Conservation (phyloP, 2,113 vertebrate species). For the Mugil cephalus region DNA sequence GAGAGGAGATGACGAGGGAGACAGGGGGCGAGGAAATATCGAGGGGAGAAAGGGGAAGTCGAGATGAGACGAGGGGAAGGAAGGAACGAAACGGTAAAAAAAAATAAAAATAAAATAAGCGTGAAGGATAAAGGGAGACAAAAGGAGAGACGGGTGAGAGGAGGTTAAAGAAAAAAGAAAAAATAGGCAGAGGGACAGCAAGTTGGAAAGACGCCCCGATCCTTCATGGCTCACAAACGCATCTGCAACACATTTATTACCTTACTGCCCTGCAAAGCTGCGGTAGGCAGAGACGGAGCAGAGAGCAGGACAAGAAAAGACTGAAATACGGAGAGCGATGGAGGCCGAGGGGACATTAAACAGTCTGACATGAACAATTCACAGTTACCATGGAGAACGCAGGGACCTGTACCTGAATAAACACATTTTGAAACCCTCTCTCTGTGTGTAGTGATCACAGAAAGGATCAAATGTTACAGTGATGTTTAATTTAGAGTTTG, state of each 20-base stretch:
- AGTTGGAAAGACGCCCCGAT: slow-evolving; percentile 61
- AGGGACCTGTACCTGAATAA: slow-evolving; percentile 4
- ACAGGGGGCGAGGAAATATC: slow-evolving; percentile 17
- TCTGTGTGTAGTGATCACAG: not conserved
- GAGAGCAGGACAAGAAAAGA: not conserved
- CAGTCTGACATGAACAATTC: slow-evolving; percentile 47
- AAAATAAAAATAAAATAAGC: not conserved
- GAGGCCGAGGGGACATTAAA: slow-evolving; percentile 47
- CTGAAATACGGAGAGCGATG: slow-evolving; percentile 34
- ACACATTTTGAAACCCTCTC: slow-evolving; percentile 31
- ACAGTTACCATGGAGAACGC: slow-evolving; percentile 53
- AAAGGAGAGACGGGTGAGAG: not conserved
- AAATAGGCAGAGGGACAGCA: slow-evolving; percentile 41
- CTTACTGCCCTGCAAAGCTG: slow-evolving; percentile 32
- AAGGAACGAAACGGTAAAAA: slow-evolving; percentile 10
- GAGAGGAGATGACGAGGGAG: slow-evolving; percentile 14
- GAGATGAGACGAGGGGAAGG: not conserved
- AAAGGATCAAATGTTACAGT: not conserved
- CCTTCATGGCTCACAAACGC: slow-evolving; percentile 50
- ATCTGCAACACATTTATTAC: slow-evolving; percentile 60
- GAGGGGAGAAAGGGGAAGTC: not conserved
- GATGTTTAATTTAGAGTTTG: not conserved
- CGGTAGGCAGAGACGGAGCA: slow-evolving; percentile 32
- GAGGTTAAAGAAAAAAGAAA: slow-evolving; percentile 6
- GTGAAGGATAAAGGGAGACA: not conserved